A percentile compares a stretch with the other conserved stretches of the same genome.
phyloP scores from a whole-genome alignment of 2,113 vertebrate genomes.

The Urocitellus parryii region DNA sequence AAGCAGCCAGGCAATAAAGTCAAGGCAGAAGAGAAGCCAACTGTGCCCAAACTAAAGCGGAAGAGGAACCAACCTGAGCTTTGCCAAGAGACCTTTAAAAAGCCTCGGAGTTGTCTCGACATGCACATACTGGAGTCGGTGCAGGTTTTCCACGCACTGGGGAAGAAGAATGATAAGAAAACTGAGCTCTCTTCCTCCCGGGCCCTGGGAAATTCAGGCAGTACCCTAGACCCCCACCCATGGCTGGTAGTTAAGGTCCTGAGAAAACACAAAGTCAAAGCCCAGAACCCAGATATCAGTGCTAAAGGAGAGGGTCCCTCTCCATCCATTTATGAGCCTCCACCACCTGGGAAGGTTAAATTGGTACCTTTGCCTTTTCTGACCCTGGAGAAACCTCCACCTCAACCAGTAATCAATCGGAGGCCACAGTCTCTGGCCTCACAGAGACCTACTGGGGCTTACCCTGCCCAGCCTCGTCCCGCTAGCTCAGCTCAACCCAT shows the following conservation, averaged over 20 bases:
- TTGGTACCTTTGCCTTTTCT: constrained; percentile 67
- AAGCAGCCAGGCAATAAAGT: too few relatives aligned
- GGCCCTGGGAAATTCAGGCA: too few relatives aligned
- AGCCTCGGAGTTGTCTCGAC: too few relatives aligned
- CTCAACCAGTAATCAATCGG: not conserved
- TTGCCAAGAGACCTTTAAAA: too few relatives aligned
- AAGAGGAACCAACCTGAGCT: too few relatives aligned
- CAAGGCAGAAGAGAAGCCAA: too few relatives aligned
- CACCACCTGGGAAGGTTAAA: constrained; percentile 61
- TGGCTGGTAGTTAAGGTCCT: not conserved
- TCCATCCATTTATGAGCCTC: constrained; percentile 1
- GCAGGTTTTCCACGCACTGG: too few relatives aligned
- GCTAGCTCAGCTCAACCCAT: not conserved
- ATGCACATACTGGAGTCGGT: too few relatives aligned
- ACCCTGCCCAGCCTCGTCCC: not conserved
- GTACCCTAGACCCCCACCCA: too few relatives aligned
- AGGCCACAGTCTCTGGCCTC: not conserved
- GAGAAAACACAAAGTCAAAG: constrained; percentile 21
- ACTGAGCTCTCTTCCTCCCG: too few relatives aligned
- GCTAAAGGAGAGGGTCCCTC: not conserved
- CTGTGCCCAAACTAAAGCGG: too few relatives aligned
- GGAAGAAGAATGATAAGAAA: too few relatives aligned
- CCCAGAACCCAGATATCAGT: not conserved
- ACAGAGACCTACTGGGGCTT: not conserved
- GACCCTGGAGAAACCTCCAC: not conserved